phyloP scores from a whole-genome alignment of 64 coral and sea anemone species.

The Hydrozoanthus tunicans region DNA sequence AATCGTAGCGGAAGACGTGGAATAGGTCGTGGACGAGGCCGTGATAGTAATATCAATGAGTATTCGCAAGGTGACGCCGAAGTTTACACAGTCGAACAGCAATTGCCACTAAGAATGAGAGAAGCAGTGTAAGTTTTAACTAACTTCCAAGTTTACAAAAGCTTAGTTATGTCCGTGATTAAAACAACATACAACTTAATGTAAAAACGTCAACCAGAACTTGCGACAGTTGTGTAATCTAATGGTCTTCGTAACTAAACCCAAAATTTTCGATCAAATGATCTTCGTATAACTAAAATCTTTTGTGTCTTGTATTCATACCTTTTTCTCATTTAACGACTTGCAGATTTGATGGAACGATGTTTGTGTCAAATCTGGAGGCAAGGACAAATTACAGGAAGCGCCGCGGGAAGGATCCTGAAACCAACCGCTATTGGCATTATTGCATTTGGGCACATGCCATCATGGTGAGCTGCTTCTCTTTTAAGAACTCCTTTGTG shows the following conservation, averaged over 20 bases:
- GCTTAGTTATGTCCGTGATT: neutral
- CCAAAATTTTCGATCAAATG: no score
- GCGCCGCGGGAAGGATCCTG: slow-evolving; percentile 4
- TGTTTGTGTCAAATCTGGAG: slow-evolving; percentile 7
- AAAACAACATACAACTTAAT: neutral
- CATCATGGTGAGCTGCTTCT: no score
- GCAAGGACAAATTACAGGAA: neutral
- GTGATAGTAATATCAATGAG: neutral
- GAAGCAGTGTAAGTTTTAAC: neutral
- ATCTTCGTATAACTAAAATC: neutral
- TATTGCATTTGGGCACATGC: slow-evolving; percentile 51
- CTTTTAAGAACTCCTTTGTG: no score
- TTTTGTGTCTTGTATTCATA: neutral
- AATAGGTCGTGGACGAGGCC: neutral
- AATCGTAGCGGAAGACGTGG: neutral
- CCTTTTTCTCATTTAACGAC: no score
- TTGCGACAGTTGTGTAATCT: neutral
- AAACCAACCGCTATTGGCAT: slow-evolving; percentile 1
- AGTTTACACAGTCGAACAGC: neutral
- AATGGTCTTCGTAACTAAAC: neutral
- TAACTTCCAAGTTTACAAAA: neutral
- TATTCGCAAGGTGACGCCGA: slow-evolving; percentile 5
- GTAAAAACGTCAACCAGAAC: neutral
- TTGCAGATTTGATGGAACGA: slow-evolving; percentile 34
- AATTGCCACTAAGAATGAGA: neutral